Percentiles rank a stretch among this genome's conserved stretches.
Evolutionary conservation across 1,140 invertebrate genomes (phyloP).

Genomic region (Eulimnadia texana): DNA sequence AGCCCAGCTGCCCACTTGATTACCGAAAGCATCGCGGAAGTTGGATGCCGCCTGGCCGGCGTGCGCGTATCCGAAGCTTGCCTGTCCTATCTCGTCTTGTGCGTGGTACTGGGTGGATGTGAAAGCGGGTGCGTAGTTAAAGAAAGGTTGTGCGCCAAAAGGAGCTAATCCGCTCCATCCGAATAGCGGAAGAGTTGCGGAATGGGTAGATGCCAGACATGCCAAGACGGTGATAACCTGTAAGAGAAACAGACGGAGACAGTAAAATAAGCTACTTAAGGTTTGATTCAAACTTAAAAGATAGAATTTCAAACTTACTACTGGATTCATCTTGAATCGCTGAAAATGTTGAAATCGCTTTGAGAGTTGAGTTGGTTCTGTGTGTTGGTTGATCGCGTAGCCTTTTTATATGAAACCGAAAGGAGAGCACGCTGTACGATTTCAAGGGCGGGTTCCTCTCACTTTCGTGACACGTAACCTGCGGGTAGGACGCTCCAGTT

Average conservation of each 20-base stretch:
- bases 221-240: neutral
- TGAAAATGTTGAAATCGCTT: neutral
- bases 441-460: too few relatives aligned
- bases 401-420: too few relatives aligned
- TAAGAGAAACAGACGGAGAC: neutral
- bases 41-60: constrained; percentile 36
- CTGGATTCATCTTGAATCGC: neutral
- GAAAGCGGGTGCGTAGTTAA: neutral
- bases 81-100: constrained; percentile 37
- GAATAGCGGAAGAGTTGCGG: neutral
- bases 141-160: neutral
- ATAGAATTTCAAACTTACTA: neutral
- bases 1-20: constrained; percentile 38
- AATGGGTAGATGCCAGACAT: neutral
- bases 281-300: neutral
- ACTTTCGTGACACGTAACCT: neutral
- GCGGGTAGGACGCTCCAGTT: neutral
- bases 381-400: too few relatives aligned
- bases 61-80: constrained; percentile 38
- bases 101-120: constrained; percentile 32
- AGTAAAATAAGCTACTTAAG: neutral
- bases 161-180: constrained; percentile 23
- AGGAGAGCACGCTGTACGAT: too few relatives aligned
- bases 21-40: constrained; percentile 33
- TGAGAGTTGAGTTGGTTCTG: neutral